These are phyloP conservation scores for Tetrax tetrax DNA, from an alignment of 2,113 vertebrate species.

Conservation along the genomic window DNA sequence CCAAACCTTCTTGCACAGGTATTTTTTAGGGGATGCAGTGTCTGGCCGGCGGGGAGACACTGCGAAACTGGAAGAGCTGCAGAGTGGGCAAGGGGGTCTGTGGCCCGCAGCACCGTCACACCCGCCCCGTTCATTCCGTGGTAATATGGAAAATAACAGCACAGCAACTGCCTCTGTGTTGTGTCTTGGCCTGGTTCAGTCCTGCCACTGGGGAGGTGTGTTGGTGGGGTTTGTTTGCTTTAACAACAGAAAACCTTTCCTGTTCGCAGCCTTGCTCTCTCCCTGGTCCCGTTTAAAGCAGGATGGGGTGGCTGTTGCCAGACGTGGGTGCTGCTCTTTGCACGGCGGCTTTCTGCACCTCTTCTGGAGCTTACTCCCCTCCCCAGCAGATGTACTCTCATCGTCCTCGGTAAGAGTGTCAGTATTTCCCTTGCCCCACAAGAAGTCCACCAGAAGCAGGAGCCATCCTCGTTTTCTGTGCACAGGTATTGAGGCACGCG, in stretches of 20 bases:
- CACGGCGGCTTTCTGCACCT: neutral
- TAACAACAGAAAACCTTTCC: neutral
- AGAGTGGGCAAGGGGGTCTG: neutral
- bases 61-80: neutral
- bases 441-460: neutral
- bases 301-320: neutral
- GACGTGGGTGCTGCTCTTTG: neutral
- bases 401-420: neutral
- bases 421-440: neutral
- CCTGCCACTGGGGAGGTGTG: neutral
- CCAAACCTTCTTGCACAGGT: neutral
- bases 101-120: neutral
- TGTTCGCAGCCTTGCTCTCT: no score
- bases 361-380: neutral
- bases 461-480: neutral
- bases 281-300: neutral
- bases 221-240: neutral
- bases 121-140: neutral
- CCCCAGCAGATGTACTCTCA: neutral
- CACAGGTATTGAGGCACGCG: neutral
- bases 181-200: no score
- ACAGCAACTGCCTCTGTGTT: neutral
- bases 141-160: rapidly evolving
- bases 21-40: neutral
- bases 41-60: rapidly evolving